Conservation (phyloP, 2,888 invertebrate species). For the Lissonota sp. region DNA sequence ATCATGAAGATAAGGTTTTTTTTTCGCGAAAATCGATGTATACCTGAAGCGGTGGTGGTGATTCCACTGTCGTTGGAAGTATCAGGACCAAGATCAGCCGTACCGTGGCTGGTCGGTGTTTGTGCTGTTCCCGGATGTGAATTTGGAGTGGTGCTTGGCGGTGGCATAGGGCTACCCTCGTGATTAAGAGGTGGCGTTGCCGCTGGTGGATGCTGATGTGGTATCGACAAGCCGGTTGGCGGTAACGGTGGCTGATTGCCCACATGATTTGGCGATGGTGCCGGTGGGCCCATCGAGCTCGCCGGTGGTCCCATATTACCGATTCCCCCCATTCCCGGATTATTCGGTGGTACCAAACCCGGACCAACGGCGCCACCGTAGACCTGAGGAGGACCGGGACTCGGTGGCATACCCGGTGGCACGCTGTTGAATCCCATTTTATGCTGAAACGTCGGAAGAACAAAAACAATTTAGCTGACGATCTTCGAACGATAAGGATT, state of each 20-base stretch:
- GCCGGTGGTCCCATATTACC: conserved; percentile 88
- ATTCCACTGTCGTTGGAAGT: conserved; percentile 86
- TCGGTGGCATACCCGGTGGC: conserved; percentile 86
- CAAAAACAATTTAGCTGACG: not conserved
- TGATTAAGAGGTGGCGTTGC: conserved; percentile 81
- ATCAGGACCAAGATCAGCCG: conserved; percentile 80
- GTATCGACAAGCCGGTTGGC: conserved; percentile 61
- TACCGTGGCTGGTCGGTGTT: conserved; percentile 78
- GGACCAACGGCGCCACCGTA: conserved; percentile 84
- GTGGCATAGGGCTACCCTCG: conserved; percentile 84
- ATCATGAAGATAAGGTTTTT: not conserved
- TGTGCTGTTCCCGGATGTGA: conserved; percentile 81
- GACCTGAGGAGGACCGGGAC: conserved; percentile 86
- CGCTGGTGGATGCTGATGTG: conserved; percentile 75
- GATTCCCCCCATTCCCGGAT: conserved; percentile 80
- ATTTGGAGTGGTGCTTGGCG: conserved; percentile 86
- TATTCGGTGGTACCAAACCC: conserved; percentile 85
- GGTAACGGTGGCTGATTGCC: conserved; percentile 71
- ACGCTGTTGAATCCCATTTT: conserved; percentile 87
- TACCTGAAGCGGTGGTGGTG: conserved; percentile 87
- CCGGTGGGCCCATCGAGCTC: conserved; percentile 86
- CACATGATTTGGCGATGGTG: conserved; percentile 85
- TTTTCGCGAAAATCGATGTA: not conserved
- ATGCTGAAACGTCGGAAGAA: conserved; percentile 85
- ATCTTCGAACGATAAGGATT: not conserved